Conservation (phyloP, 1,140 invertebrate genomes). For the Andricus grossulariae region DNA sequence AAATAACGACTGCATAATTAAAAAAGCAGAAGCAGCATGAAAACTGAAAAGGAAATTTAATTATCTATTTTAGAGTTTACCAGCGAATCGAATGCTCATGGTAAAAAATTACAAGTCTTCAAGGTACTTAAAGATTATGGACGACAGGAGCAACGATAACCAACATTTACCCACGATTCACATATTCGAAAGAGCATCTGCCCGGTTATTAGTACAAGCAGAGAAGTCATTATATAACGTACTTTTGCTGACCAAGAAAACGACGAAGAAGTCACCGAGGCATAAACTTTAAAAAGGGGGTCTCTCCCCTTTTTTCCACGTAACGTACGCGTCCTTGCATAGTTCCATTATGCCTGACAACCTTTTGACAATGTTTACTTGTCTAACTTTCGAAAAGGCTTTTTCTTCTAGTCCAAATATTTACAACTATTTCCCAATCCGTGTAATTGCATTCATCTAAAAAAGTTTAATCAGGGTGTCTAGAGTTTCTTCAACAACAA, state of each 20-base stretch:
- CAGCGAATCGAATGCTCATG: conserved; percentile 7
- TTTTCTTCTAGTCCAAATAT: too few relatives aligned
- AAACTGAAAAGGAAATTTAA: conserved; percentile 6
- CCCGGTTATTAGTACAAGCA: conserved; percentile 52
- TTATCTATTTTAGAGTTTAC: conserved; percentile 1
- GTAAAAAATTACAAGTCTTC: conserved; percentile 17
- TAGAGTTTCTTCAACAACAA: too few relatives aligned
- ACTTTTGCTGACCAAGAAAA: conserved; percentile 65
- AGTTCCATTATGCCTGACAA: conserved; percentile 15
- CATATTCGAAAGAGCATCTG: conserved; percentile 53
- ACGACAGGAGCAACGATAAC: conserved; percentile 45
- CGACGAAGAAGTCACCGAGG: conserved; percentile 62
- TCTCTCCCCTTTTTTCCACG: conserved; percentile 25
- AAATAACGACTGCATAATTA: too few relatives aligned
- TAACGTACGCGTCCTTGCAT: conserved; percentile 30
- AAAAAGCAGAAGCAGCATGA: neutral
- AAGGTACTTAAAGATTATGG: conserved; percentile 35
- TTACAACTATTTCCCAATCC: too few relatives aligned
- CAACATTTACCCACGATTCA: conserved; percentile 50
- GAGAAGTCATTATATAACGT: conserved; percentile 62
- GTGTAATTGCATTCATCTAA: too few relatives aligned
- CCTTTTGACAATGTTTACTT: conserved; percentile 9
- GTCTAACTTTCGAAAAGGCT: neutral
- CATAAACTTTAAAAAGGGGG: conserved; percentile 56
- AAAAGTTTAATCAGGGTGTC: too few relatives aligned